Conservation (phyloP, 2,888 invertebrate species). For the Myopa tessellatipennis region DNA sequence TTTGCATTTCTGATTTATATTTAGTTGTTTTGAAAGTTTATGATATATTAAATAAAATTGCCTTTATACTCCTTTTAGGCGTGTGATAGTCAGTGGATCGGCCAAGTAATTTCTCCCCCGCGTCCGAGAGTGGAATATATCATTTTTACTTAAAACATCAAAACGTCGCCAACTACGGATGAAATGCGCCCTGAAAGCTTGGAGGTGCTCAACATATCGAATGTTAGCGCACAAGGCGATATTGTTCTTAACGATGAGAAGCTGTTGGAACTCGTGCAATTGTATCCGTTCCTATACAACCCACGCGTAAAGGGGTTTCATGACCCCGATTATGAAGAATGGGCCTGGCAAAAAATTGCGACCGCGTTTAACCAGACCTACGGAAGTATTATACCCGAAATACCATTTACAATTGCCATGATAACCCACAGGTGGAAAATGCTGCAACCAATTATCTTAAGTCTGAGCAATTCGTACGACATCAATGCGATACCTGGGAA, state of each 20-base stretch:
- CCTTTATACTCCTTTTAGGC: no score
- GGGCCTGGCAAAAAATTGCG: slow-evolving; percentile 51
- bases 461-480: slow-evolving; percentile 46
- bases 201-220: slow-evolving; percentile 50
- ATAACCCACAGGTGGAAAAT: slow-evolving; percentile 55
- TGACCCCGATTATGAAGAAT: slow-evolving; percentile 47
- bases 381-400: slow-evolving; percentile 26
- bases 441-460: slow-evolving; percentile 49
- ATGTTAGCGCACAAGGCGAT: slow-evolving; percentile 46
- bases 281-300: slow-evolving; percentile 50
- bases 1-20: no score
- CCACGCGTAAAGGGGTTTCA: slow-evolving; percentile 44
- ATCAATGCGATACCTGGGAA: slow-evolving; percentile 48
- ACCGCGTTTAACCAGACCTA: slow-evolving; percentile 46
- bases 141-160: no score
- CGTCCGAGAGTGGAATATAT: no score
- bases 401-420: slow-evolving; percentile 48
- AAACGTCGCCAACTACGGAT: no score
- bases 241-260: slow-evolving; percentile 51
- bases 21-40: no score
- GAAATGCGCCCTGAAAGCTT: neutral
- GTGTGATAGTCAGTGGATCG: neutral
- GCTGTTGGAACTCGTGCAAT: slow-evolving; percentile 47
- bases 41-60: no score
- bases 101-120: neutral